These are phyloP conservation scores for Diloba caeruleocephala DNA, from an alignment of 2,888 invertebrate species.

Conservation along the genomic window DNA sequence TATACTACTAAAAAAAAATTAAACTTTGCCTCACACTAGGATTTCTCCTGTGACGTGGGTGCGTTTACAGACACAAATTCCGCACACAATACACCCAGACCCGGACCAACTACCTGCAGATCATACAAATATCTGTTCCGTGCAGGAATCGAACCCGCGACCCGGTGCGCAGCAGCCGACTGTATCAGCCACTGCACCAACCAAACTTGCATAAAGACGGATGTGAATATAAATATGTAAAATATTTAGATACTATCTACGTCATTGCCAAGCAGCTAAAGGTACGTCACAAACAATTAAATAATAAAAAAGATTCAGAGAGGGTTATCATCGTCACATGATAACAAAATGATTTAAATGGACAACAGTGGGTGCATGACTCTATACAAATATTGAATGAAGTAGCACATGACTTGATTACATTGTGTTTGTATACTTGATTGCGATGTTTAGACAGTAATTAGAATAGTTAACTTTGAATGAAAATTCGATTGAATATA, in stretches of 20 bases:
- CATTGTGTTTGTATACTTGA: slow-evolving; percentile 61
- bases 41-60: too few relatives aligned
- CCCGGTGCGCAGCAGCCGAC: too few relatives aligned
- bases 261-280: slow-evolving; percentile 7
- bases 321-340: slow-evolving; percentile 19
- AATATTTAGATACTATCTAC: slow-evolving; percentile 11
- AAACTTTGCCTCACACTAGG: too few relatives aligned
- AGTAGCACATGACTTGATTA: slow-evolving; percentile 70
- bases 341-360: slow-evolving; percentile 19
- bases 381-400: slow-evolving; percentile 67
- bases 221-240: slow-evolving; percentile 1
- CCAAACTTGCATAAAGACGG: too few relatives aligned
- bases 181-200: too few relatives aligned
- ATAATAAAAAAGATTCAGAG: slow-evolving; percentile 7
- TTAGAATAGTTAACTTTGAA: slow-evolving; percentile 25
- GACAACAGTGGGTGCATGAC: slow-evolving; percentile 63
- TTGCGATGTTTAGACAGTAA: slow-evolving; percentile 48
- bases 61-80: too few relatives aligned
- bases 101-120: too few relatives aligned
- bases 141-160: too few relatives aligned
- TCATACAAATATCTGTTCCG: too few relatives aligned
- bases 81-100: too few relatives aligned
- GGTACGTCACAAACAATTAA: neutral
- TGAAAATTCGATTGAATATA: slow-evolving; percentile 10
- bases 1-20: too few relatives aligned